A percentile compares a stretch with the other conserved stretches of the same genome.
Evolutionary conservation across 2,888 invertebrate genomes (phyloP).

Genomic region (Limnephilus auricula): DNA sequence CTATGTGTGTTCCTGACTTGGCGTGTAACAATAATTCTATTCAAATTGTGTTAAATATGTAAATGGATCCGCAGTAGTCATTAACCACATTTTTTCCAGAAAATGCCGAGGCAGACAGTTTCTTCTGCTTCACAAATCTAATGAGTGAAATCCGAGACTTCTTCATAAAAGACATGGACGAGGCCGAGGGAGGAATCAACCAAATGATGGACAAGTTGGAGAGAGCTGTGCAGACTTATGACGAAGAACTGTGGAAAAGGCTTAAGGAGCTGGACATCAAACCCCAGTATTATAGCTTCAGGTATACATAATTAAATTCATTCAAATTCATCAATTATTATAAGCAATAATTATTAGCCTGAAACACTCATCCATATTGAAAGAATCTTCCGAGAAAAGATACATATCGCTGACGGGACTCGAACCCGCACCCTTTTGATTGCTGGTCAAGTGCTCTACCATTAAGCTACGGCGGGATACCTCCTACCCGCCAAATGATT

Average conservation of each 20-base stretch:
- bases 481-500: too few species aligned
- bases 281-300: slow-evolving; percentile 97
- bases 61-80: neutral
- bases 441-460: too few species aligned
- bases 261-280: slow-evolving; percentile 91
- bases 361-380: too few species aligned
- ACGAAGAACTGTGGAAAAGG: slow-evolving; percentile 86
- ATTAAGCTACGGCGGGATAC: too few species aligned
- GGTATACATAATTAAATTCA: slow-evolving; percentile 73
- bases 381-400: too few species aligned
- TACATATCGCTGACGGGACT: too few species aligned
- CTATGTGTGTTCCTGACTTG: too few species aligned
- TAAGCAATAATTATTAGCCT: too few species aligned
- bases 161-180: slow-evolving; percentile 97
- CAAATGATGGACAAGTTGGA: slow-evolving; percentile 92
- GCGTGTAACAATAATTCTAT: neutral
- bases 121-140: slow-evolving; percentile 98
- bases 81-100: slow-evolving; percentile 76
- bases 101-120: slow-evolving; percentile 97
- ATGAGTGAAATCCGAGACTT: slow-evolving; percentile 99
- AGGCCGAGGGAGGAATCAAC: slow-evolving; percentile 93
- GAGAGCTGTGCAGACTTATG: slow-evolving; percentile 86
- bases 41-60: neutral
- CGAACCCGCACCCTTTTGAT: too few species aligned
- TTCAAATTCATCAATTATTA: too few species aligned